Percentiles rank a stretch among this genome's conserved stretches.
Evolutionary conservation across 2,888 invertebrate genomes (phyloP).

Genomic region (Tachystola acroxantha): DNA sequence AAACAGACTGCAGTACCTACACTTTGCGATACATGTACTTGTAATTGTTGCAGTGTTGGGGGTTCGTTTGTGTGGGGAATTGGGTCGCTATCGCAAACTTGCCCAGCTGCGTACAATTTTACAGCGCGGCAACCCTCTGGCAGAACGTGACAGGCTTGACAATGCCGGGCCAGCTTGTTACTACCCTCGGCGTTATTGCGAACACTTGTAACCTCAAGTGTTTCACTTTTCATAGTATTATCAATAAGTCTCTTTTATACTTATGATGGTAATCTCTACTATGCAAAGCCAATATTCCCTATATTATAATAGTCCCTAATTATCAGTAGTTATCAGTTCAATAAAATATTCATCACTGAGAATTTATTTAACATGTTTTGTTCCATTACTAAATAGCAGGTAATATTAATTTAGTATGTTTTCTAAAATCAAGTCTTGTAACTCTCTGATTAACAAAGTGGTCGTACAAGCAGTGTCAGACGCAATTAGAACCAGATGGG

Average conservation of each 20-base stretch:
- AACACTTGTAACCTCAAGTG: constrained; percentile 28
- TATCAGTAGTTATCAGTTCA: not conserved
- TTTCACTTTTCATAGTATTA: constrained; percentile 11
- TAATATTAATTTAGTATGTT: no score
- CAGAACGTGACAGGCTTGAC: constrained; percentile 47
- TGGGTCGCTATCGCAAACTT: constrained; percentile 37
- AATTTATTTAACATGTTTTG: no score
- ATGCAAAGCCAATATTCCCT: no score
- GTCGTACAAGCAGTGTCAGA: no score
- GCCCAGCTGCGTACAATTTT: constrained; percentile 59
- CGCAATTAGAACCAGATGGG: no score
- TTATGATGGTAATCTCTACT: no score
- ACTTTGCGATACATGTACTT: not conserved
- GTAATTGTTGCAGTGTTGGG: constrained; percentile 27
- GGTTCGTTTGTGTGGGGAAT: constrained; percentile 36
- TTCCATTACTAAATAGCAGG: not conserved
- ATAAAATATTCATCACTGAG: no score
- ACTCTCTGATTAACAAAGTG: no score
- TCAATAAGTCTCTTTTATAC: no score
- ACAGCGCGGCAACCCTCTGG: constrained; percentile 39
- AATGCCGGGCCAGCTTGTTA: constrained; percentile 36
- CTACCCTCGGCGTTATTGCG: constrained; percentile 30
- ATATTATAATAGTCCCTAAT: no score
- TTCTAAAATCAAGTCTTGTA: no score
- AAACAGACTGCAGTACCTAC: no score